Evolutionary conservation across 2,113 vertebrate species (phyloP).

Genomic region (Triplophysa tibetana): DNA sequence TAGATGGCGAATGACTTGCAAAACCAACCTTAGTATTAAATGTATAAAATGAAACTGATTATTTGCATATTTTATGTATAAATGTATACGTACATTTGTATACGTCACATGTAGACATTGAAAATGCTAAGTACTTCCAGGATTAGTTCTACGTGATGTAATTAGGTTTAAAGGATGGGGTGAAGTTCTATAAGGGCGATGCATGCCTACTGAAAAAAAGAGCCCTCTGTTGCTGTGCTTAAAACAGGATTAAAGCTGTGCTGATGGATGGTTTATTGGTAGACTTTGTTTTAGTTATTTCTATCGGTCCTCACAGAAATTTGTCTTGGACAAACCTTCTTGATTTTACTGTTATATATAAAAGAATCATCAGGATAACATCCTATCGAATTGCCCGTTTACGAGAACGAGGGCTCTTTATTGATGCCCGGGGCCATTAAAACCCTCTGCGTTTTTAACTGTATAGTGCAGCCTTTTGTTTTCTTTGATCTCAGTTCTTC

Average conservation of each 20-base stretch:
- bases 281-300: background rate
- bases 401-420: constrained; percentile 20
- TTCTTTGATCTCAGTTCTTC: constrained; percentile 72
- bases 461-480: constrained; percentile 75
- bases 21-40: too few relatives aligned
- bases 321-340: background rate
- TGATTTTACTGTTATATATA: background rate
- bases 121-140: too few relatives aligned
- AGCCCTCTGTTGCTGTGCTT: background rate
- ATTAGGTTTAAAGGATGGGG: too few relatives aligned
- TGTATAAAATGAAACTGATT: too few relatives aligned
- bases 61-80: too few relatives aligned
- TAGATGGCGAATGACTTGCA: too few relatives aligned
- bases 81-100: too few relatives aligned
- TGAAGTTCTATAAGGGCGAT: too few relatives aligned
- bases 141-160: too few relatives aligned
- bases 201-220: too few relatives aligned
- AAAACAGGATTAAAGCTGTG: background rate
- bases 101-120: too few relatives aligned
- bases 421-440: constrained; percentile 24
- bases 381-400: constrained; percentile 2
- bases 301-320: background rate
- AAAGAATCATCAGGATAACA: constrained; percentile 3
- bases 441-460: constrained; percentile 60
- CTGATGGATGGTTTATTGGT: background rate